A percentile compares a stretch with the other conserved stretches of the same genome.
These are phyloP conservation scores for Stramonita haemastoma DNA, from an alignment of 2,888 invertebrate genomes.

Conservation along the genomic window DNA sequence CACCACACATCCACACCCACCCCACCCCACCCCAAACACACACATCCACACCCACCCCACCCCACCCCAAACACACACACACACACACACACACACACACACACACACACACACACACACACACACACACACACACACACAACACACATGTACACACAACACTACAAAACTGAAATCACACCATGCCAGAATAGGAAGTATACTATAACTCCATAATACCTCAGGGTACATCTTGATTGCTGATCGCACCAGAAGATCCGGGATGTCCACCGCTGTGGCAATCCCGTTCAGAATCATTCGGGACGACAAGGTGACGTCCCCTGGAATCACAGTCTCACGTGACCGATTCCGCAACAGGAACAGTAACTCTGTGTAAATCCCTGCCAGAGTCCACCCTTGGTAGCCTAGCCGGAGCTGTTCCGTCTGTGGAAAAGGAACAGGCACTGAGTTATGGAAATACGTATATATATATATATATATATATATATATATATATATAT, in stretches of 20 bases:
- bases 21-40: no score
- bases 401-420: constrained; percentile 14
- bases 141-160: neutral
- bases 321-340: neutral
- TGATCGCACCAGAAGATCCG: neutral
- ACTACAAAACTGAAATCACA: neutral
- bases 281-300: constrained; percentile 18
- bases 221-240: neutral
- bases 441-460: no score
- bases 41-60: no score
- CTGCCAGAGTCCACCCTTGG: constrained; percentile 19
- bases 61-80: no score
- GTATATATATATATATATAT: no score
- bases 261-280: constrained; percentile 6
- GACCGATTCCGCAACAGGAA: neutral
- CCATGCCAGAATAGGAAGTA: neutral
- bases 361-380: constrained; percentile 17
- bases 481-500: no score
- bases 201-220: neutral
- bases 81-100: no score
- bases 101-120: no score
- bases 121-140: no score
- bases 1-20: no score
- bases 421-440: neutral
- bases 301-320: constrained; percentile 20